Conservation (phyloP, 2,113 vertebrate genomes). For the Aplodontia rufa region DNA sequence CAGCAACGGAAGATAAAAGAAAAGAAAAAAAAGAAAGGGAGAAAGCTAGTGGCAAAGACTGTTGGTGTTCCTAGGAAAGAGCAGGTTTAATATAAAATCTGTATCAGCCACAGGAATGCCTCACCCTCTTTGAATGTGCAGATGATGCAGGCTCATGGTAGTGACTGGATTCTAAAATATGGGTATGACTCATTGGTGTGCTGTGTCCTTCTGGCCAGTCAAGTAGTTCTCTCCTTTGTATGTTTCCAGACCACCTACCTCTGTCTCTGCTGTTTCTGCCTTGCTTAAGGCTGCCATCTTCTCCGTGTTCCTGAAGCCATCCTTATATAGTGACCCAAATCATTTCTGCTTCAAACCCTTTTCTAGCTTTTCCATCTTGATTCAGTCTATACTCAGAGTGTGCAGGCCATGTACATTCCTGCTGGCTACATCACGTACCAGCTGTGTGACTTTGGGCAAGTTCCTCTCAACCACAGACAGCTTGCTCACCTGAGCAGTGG, state of each 20-base stretch:
- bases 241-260: neutral
- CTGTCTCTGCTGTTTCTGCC: neutral
- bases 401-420: neutral
- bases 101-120: neutral
- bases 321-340: neutral
- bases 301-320: neutral
- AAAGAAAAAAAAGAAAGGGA: neutral
- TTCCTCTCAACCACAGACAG: neutral
- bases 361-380: neutral
- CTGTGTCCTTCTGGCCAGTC: neutral
- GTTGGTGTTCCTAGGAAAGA: neutral
- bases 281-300: neutral
- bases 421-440: neutral
- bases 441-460: neutral
- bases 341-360: neutral
- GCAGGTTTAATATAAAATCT: neutral
- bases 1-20: neutral
- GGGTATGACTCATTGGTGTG: neutral
- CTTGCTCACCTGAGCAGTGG: neutral
- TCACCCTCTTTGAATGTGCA: neutral
- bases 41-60: neutral
- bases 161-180: neutral
- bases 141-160: neutral
- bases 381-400: neutral
- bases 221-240: neutral